Conservation (phyloP, 2,113 vertebrate species). For the Pithys albifrons region DNA sequence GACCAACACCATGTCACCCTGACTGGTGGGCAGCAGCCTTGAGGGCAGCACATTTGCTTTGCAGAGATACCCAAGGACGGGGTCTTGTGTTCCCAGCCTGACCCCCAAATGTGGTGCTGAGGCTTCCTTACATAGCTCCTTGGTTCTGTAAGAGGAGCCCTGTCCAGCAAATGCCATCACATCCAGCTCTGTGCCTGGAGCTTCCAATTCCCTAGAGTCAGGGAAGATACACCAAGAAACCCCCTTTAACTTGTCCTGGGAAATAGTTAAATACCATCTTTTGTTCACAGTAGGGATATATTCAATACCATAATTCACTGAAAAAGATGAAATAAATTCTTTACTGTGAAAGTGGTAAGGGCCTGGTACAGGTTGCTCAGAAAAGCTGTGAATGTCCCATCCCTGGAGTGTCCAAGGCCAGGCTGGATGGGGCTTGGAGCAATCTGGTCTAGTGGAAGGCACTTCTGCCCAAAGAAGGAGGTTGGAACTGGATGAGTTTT, state of each 20-base stretch:
- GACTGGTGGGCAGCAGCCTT: not conserved
- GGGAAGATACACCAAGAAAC: not conserved
- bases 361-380: not conserved
- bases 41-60: not conserved
- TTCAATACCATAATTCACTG: not conserved
- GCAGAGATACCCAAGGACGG: not conserved
- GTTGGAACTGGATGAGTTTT: not conserved
- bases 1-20: not conserved
- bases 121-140: not conserved
- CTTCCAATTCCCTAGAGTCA: not conserved
- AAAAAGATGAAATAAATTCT: not conserved
- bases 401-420: not conserved
- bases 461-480: not conserved
- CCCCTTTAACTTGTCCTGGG: not conserved
- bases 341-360: not conserved
- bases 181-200: not conserved
- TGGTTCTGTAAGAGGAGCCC: accelerated
- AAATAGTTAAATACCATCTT: not conserved
- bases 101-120: not conserved
- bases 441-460: not conserved
- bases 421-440: accelerated
- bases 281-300: not conserved
- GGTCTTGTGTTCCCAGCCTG: accelerated
- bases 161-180: not conserved
- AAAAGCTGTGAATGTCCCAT: not conserved